Conservation (phyloP, 2,113 vertebrate genomes). For the Climacteris rufus region DNA sequence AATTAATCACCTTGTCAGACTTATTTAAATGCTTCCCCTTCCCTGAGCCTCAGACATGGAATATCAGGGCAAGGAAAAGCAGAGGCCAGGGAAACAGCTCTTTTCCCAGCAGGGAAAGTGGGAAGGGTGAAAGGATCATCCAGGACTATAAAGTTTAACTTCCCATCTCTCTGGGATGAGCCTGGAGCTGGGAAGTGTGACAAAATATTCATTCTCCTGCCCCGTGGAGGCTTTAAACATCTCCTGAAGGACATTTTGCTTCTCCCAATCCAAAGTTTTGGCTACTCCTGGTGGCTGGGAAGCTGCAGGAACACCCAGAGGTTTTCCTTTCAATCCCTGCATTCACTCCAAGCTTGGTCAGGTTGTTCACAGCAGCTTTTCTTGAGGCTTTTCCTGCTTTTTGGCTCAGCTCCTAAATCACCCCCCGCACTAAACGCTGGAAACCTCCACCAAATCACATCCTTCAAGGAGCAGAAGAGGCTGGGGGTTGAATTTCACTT, state of each 20-base stretch:
- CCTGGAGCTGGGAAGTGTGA: background rate
- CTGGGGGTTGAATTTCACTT: background rate
- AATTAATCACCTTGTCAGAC: fast-evolving
- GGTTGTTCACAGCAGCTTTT: background rate
- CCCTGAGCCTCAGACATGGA: fast-evolving
- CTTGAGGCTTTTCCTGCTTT: background rate
- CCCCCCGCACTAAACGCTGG: fast-evolving
- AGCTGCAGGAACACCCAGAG: background rate
- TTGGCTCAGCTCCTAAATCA: background rate
- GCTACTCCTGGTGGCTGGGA: background rate
- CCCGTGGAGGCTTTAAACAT: background rate
- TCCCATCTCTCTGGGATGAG: background rate
- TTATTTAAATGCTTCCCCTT: fast-evolving
- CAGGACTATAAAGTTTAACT: fast-evolving
- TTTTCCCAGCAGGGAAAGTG: fast-evolving
- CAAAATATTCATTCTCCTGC: background rate
- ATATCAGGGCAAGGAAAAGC: background rate
- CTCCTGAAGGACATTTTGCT: background rate
- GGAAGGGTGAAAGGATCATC: background rate
- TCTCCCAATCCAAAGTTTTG: background rate
- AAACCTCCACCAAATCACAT: background rate
- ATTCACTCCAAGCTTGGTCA: fast-evolving
- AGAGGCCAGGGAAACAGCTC: background rate
- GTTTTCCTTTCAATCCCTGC: background rate
- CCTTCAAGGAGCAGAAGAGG: background rate